These are phyloP conservation scores for Polietes domitor DNA, from an alignment of 2,888 invertebrate species.

Conservation along the genomic window DNA sequence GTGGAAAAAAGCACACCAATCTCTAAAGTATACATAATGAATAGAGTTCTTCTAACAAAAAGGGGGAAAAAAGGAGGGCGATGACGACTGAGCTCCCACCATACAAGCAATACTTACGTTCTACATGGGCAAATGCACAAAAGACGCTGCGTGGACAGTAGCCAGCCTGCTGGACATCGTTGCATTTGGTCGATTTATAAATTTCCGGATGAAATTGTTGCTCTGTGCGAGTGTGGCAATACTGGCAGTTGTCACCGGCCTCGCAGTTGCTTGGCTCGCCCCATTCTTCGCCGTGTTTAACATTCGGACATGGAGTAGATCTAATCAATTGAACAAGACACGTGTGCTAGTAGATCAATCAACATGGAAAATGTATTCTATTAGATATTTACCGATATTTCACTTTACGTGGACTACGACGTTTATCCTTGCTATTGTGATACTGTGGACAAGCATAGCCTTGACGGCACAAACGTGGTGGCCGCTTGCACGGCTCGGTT, in stretches of 20 bases:
- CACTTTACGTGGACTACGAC: constrained; percentile 92
- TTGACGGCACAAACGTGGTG: constrained; percentile 97
- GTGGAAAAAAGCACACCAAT: constrained; percentile 75
- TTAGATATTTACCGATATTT: constrained; percentile 87
- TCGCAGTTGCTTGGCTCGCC: constrained; percentile 99
- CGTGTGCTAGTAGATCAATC: too few relatives aligned
- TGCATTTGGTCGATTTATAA: constrained; percentile 99
- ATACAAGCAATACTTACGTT: constrained; percentile 88
- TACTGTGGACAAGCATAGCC: constrained; percentile 99
- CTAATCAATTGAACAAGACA: too few relatives aligned
- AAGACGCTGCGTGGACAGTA: constrained; percentile 99
- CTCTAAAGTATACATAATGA: constrained; percentile 44
- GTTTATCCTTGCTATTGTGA: constrained; percentile 98
- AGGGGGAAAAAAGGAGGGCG: not conserved
- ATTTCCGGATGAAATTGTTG: constrained; percentile 99
- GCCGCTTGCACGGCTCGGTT: constrained; percentile 98
- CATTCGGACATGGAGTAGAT: constrained; percentile 99
- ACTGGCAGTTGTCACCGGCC: constrained; percentile 96
- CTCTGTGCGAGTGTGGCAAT: constrained; percentile 99
- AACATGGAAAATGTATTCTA: too few relatives aligned
- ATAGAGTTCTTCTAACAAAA: constrained; percentile 24
- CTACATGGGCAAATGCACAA: constrained; percentile 99
- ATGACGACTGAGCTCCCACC: too few relatives aligned
- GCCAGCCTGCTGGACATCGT: constrained; percentile 99
- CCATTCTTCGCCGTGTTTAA: constrained; percentile 99